A percentile compares a stretch with the other conserved stretches of the same genome.
Conservation (phyloP, 2,113 vertebrate genomes). For the Gopherus flavomarginatus region DNA sequence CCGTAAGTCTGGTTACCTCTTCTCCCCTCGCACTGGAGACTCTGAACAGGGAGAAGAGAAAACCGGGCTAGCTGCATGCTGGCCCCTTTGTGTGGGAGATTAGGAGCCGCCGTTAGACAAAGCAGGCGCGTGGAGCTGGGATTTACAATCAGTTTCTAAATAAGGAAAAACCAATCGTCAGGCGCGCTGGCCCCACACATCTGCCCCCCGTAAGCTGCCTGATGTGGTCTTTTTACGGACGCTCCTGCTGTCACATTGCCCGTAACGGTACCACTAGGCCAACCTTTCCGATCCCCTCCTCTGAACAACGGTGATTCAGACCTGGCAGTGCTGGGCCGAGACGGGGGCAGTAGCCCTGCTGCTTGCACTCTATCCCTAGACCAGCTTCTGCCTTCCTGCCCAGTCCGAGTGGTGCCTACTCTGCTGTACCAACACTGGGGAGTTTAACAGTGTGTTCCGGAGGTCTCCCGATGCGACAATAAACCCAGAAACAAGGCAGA, state of each 20-base stretch:
- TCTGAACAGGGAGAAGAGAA: neutral
- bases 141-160: neutral
- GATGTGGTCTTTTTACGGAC: too few relatives aligned
- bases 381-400: neutral
- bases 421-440: neutral
- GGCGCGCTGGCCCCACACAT: neutral
- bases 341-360: neutral
- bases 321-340: too few relatives aligned
- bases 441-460: neutral
- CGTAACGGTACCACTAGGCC: neutral
- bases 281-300: neutral
- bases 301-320: too few relatives aligned
- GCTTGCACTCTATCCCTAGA: too few relatives aligned
- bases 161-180: neutral
- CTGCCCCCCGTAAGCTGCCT: neutral
- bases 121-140: neutral
- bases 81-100: neutral
- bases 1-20: neutral
- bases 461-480: neutral
- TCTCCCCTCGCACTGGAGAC: neutral
- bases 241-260: neutral
- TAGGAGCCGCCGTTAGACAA: neutral
- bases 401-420: accelerated
- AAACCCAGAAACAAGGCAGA: neutral
- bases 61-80: neutral